phyloP scores from a whole-genome alignment of 2,888 invertebrate species.

The Aspidiotus destructor region DNA sequence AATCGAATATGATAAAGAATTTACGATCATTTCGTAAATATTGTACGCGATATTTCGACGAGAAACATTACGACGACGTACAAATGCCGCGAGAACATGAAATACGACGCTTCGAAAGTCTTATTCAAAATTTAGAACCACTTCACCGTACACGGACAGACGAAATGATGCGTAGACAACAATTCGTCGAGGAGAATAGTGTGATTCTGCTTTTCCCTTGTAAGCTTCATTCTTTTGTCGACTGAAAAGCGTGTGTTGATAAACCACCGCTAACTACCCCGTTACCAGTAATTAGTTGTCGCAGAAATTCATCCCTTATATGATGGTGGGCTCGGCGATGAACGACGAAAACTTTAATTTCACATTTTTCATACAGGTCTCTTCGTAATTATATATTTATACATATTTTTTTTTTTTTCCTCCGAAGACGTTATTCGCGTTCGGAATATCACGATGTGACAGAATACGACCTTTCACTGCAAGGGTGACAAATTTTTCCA shows the following conservation, averaged over 20 bases:
- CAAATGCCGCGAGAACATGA: too few species aligned
- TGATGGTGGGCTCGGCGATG: not conserved
- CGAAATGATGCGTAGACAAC: constrained; percentile 22
- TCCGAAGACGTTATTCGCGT: not conserved
- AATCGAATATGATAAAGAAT: too few species aligned
- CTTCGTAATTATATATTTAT: too few species aligned
- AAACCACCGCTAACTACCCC: constrained; percentile 4
- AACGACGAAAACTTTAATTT: too few species aligned
- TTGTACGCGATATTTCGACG: too few species aligned
- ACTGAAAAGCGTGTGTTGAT: not conserved
- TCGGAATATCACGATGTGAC: not conserved
- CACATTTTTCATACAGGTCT: too few species aligned
- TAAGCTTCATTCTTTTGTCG: not conserved
- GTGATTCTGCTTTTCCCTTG: constrained; percentile 24
- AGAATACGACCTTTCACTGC: not conserved
- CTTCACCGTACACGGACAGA: constrained; percentile 1
- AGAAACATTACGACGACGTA: too few species aligned
- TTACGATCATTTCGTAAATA: too few species aligned
- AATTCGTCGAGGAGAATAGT: constrained; percentile 26
- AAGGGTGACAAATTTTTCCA: too few species aligned
- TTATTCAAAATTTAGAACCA: not conserved
- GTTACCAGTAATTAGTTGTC: constrained; percentile 1
- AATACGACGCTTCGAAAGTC: not conserved
- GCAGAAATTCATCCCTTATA: not conserved
- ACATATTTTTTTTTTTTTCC: not conserved